Conservation (phyloP, 2,797 vertebrate species). For the Argentina silus region DNA sequence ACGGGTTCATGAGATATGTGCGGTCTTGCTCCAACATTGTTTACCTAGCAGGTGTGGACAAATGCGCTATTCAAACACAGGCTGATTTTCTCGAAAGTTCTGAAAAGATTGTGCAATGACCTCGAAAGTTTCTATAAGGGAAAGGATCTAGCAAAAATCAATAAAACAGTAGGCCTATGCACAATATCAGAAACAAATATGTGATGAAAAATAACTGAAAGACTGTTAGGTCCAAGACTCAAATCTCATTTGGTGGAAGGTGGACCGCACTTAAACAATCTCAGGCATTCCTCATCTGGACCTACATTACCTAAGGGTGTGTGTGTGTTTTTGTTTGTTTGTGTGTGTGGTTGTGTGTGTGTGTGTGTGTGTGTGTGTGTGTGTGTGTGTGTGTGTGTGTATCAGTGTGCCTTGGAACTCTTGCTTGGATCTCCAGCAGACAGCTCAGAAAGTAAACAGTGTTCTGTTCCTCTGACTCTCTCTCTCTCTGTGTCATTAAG, state of each 20-base stretch:
- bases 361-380: too few relatives aligned
- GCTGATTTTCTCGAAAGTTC: constrained; percentile 65
- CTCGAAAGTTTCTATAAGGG: constrained; percentile 16
- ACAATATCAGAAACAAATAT: not conserved
- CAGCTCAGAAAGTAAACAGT: constrained; percentile 61
- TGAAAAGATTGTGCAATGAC: constrained; percentile 56
- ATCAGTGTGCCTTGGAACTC: constrained; percentile 33
- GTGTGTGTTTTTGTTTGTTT: too few relatives aligned
- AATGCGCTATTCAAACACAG: constrained; percentile 73
- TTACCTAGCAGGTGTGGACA: constrained; percentile 78
- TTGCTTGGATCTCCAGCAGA: constrained; percentile 49
- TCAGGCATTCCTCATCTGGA: too few relatives aligned
- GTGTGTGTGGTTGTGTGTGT: too few relatives aligned
- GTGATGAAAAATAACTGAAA: not conserved
- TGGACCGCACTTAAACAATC: not conserved
- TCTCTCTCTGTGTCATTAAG: constrained; percentile 68
- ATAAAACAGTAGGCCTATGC: constrained; percentile 1
- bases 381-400: too few relatives aligned
- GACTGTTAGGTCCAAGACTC: not conserved
- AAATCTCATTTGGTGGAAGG: constrained; percentile 8
- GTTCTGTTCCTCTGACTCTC: constrained; percentile 61
- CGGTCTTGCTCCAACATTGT: constrained; percentile 58
- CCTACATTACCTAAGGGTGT: too few relatives aligned
- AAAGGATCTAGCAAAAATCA: constrained; percentile 6
- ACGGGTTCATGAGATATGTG: constrained; percentile 55